Evolutionary conservation across 2,113 vertebrate species (phyloP).

Genomic region (Corvus hawaiiensis): DNA sequence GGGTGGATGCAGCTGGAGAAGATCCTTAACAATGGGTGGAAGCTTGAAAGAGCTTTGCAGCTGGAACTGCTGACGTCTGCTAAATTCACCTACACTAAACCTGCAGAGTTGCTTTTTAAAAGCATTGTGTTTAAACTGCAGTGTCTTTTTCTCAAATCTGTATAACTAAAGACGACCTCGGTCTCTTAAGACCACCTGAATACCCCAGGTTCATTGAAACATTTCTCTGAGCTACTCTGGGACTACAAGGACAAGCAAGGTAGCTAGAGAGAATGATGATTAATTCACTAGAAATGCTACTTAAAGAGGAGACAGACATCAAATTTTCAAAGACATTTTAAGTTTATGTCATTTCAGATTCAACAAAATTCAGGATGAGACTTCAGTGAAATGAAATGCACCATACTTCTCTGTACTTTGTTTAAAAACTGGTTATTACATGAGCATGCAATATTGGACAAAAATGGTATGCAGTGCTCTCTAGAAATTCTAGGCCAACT

Average conservation of each 20-base stretch:
- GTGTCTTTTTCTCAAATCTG: not conserved
- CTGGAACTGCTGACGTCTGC: not conserved
- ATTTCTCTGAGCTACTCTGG: not conserved
- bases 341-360: not conserved
- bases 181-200: not conserved
- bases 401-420: not conserved
- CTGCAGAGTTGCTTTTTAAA: not conserved
- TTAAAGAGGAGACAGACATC: not conserved
- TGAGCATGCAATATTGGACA: not conserved
- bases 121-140: not conserved
- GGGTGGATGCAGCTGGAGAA: not conserved
- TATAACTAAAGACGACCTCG: not conserved
- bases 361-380: not conserved
- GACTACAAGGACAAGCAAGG: not conserved
- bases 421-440: not conserved
- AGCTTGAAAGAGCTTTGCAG: not conserved
- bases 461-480: not conserved
- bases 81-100: not conserved
- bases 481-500: not conserved
- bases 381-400: not conserved
- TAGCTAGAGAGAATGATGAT: not conserved
- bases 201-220: not conserved
- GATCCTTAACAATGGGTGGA: constrained; percentile 5
- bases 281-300: not conserved
- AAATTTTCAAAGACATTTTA: not conserved